Evolutionary conservation across 2,797 vertebrate species (phyloP), one percentile per base, ranked within the genome.

Genomic region (Jordanella pulchra): DNA sequence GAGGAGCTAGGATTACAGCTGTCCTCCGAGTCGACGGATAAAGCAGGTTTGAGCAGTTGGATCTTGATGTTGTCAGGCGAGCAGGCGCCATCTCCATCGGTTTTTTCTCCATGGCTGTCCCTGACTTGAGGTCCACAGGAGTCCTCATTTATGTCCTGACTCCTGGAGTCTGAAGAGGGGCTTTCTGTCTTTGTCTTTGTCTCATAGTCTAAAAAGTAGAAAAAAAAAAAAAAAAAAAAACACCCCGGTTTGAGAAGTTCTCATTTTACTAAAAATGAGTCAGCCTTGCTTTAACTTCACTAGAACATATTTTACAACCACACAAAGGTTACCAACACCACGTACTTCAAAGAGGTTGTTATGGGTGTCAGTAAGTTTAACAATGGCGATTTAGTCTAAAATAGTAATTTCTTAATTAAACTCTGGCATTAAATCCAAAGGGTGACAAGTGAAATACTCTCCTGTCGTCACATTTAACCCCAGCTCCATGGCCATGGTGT

Each of bases 131-230:
- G 91, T 83, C 97, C 96, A 72, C 94, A 95, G 0, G 93, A 96
- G 89, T 97, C 96, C 82, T 98, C 97, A 61, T 97, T 97, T 93
- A 95, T 94, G 88, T 97, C 97, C 91, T 94, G 92, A 73, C 89
- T 88, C 93, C 95, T 96, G 30, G 95, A 96, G 91, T 97, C 96
- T 12, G 96, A 97, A 21, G 93, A 95, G 4, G 95, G 95, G 87
- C 97, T 97, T 83, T 95, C 96, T 89, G 95, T 79, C 81, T 95
- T 95, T 83, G 80, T 87, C 91, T 97, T 97, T 74, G 94, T 90
- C 66, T 96, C 94, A 51, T 92, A 91, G 92, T 97, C 96, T 98
- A 87, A 42, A 71, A 47, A 45, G 27, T 78, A 28, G 73, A 69
- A 47, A 71, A n/a, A n/a, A n/a, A 32, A 56, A 51, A 23, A 53